These are phyloP conservation scores for Chloromyia formosa DNA, from an alignment of 2,888 invertebrate genomes.

Conservation along the genomic window DNA sequence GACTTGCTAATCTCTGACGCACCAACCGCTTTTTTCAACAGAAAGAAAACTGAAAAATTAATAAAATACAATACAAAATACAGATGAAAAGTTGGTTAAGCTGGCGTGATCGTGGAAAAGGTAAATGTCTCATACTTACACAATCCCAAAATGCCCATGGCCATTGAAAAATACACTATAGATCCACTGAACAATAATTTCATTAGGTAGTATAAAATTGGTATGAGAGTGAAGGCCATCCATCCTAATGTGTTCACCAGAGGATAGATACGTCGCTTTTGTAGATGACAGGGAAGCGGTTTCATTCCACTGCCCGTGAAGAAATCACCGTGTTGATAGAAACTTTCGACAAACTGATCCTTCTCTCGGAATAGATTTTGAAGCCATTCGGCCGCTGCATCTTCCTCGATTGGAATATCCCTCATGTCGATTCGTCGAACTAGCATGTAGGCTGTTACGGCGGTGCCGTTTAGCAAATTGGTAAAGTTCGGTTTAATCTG, in stretches of 20 bases:
- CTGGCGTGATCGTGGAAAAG: too few species aligned
- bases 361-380: conserved; percentile 83
- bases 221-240: conserved; percentile 73
- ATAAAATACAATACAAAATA: too few species aligned
- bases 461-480: conserved; percentile 77
- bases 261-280: conserved; percentile 71
- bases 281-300: conserved; percentile 52
- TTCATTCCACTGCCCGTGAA: conserved; percentile 74
- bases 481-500: conserved; percentile 79
- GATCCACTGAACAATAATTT: conserved; percentile 77
- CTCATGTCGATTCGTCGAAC: conserved; percentile 84
- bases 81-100: neutral
- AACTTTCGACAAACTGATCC: conserved; percentile 68
- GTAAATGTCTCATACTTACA: too few species aligned
- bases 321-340: conserved; percentile 72
- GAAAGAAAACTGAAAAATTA: conserved; percentile 75
- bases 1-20: conserved; percentile 86
- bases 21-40: conserved; percentile 81
- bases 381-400: conserved; percentile 81
- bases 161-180: conserved; percentile 74
- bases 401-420: conserved; percentile 76
- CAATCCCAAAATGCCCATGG: conserved; percentile 73
- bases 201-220: conserved; percentile 76
- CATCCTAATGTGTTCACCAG: conserved; percentile 78
- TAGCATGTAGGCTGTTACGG: conserved; percentile 78